phyloP scores from a whole-genome alignment of 2,888 invertebrate genomes.

The Amblyjoppa proteus region DNA sequence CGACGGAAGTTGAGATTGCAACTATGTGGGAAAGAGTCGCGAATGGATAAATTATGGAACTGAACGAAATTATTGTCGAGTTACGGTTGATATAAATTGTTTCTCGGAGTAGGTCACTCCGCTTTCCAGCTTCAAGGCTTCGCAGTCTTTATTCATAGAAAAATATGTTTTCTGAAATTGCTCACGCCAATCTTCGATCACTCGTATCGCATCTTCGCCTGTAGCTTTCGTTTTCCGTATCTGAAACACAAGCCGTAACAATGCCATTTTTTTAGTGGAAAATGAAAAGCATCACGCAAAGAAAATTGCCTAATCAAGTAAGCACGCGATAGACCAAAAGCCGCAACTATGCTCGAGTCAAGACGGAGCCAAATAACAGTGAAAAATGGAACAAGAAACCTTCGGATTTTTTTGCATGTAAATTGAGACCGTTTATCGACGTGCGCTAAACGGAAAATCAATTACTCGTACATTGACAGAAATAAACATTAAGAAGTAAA shows the following conservation, averaged over 20 bases:
- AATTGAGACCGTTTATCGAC: too few relatives aligned
- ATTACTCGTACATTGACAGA: too few relatives aligned
- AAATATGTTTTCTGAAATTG: not conserved
- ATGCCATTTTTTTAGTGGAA: too few relatives aligned
- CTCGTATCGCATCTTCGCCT: not conserved
- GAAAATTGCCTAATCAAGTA: too few relatives aligned
- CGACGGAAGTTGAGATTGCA: conserved; percentile 44
- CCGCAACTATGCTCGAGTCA: too few relatives aligned
- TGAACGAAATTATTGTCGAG: conserved; percentile 46
- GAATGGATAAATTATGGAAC: conserved; percentile 57
- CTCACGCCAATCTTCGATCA: not conserved
- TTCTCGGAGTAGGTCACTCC: not conserved
- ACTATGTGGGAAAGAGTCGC: conserved; percentile 56
- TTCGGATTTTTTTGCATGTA: too few relatives aligned
- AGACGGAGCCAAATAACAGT: too few relatives aligned
- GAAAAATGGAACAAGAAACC: too few relatives aligned
- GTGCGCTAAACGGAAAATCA: too few relatives aligned
- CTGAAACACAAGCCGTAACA: not conserved
- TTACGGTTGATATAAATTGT: conserved; percentile 24
- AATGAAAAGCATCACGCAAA: too few relatives aligned
- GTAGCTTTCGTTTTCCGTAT: not conserved
- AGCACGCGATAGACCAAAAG: too few relatives aligned
- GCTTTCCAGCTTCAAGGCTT: not conserved
- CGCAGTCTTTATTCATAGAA: not conserved
- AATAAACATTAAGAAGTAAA: too few relatives aligned